Evolutionary conservation across 2,888 invertebrate genomes (phyloP).

Genomic region (Macaria notata): DNA sequence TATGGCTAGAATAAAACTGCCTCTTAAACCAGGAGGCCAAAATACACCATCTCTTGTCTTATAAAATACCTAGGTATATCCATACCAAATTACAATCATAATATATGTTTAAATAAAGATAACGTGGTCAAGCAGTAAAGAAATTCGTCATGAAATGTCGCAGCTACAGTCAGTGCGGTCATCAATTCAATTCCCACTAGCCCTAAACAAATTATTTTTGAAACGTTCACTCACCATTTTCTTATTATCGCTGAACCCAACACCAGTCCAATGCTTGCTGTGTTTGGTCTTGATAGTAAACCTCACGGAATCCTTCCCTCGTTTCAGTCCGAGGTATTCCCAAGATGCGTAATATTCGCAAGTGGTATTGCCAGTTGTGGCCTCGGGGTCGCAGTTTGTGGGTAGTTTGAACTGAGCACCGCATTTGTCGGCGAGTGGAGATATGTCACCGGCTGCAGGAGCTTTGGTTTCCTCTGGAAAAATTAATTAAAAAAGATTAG

Average conservation of each 20-base stretch:
- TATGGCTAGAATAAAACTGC: too few species aligned
- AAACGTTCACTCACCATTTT: conserved; percentile 85
- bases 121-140: too few species aligned
- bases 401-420: conserved; percentile 91
- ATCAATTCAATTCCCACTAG: too few species aligned
- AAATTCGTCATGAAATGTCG: too few species aligned
- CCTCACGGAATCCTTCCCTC: conserved; percentile 87
- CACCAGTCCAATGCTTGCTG: conserved; percentile 93
- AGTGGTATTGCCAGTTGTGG: conserved; percentile 67
- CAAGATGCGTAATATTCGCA: conserved; percentile 92
- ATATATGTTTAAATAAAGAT: too few species aligned
- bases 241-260: conserved; percentile 92
- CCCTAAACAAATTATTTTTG: not conserved
- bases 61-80: too few species aligned
- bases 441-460: conserved; percentile 61
- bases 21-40: too few species aligned
- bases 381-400: conserved; percentile 79
- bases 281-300: conserved; percentile 91
- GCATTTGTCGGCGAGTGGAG: conserved; percentile 80
- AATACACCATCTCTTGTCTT: too few species aligned
- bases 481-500: not conserved
- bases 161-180: too few species aligned
- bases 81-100: too few species aligned
- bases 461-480: conserved; percentile 74
- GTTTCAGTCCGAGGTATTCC: conserved; percentile 86